Conservation (phyloP, 1,140 invertebrate genomes). For the Phocides pigmalion region DNA sequence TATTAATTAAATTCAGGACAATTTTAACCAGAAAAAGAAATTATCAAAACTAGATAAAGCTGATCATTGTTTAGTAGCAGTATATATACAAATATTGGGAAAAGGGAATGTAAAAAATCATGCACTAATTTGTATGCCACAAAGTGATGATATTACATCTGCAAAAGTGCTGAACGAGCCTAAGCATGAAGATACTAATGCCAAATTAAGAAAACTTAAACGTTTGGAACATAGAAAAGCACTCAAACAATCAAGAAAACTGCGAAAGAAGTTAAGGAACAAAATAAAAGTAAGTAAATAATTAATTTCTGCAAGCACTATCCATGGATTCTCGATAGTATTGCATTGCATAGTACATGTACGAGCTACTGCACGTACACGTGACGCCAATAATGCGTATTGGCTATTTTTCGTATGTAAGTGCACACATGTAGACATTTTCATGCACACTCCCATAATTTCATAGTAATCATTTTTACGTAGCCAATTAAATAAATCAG, state of each 20-base stretch:
- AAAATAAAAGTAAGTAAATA: constrained; percentile 52
- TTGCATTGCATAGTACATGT: no score
- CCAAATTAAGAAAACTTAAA: constrained; percentile 84
- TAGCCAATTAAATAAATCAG: no score
- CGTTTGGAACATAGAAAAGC: constrained; percentile 84
- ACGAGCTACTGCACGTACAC: no score
- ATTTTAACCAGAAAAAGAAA: constrained; percentile 42
- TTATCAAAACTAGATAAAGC: constrained; percentile 49
- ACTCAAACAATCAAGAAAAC: constrained; percentile 85
- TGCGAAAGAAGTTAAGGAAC: constrained; percentile 83
- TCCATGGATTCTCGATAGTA: no score
- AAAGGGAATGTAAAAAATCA: constrained; percentile 73
- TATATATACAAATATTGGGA: constrained; percentile 56
- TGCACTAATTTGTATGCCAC: constrained; percentile 88
- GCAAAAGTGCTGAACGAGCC: constrained; percentile 84
- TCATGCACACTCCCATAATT: no score
- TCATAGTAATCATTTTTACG: no score
- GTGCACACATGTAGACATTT: no score
- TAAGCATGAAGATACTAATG: constrained; percentile 84
- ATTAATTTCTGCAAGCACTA: no score
- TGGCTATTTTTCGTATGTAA: no score
- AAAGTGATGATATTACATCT: constrained; percentile 76
- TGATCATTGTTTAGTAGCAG: constrained; percentile 56
- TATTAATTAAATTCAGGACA: no score
- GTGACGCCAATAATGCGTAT: no score